phyloP scores from a whole-genome alignment of 2,797 vertebrate species.

The Chelon labrosus region DNA sequence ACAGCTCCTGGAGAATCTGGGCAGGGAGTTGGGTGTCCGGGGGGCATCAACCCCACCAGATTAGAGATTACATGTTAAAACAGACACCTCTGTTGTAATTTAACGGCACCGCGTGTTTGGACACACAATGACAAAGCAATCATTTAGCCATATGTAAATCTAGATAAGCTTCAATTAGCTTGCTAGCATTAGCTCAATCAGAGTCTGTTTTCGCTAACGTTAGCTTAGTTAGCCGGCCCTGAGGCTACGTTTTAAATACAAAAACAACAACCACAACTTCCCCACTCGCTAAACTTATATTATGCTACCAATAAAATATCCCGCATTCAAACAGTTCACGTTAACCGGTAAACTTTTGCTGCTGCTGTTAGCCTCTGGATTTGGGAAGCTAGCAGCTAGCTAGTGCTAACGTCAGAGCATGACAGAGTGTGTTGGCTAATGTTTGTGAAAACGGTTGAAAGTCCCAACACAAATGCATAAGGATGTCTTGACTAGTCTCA shows the following conservation, averaged over 20 bases:
- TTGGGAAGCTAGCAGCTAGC: constrained; percentile 21
- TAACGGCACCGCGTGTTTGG: neutral
- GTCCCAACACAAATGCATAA: too few relatives aligned
- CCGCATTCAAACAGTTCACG: neutral
- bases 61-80: neutral
- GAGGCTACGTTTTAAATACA: neutral
- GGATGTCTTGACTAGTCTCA: too few relatives aligned
- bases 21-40: constrained; percentile 32
- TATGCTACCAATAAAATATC: accelerated
- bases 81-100: neutral
- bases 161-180: constrained; percentile 34
- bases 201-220: constrained; percentile 41
- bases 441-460: neutral
- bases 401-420: constrained; percentile 25
- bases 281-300: accelerated
- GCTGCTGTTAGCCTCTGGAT: neutral
- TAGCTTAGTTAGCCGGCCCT: constrained; percentile 39
- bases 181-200: constrained; percentile 41
- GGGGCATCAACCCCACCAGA: too few relatives aligned
- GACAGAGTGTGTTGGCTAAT: constrained; percentile 1
- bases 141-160: neutral
- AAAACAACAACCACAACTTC: neutral
- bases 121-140: neutral
- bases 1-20: constrained; percentile 38
- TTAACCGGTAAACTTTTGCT: neutral